A percentile compares a stretch with the other conserved stretches of the same genome.
These are phyloP conservation scores for Branchipolynoe longqiensis DNA, from an alignment of 2,888 invertebrate species.

Conservation along the genomic window DNA sequence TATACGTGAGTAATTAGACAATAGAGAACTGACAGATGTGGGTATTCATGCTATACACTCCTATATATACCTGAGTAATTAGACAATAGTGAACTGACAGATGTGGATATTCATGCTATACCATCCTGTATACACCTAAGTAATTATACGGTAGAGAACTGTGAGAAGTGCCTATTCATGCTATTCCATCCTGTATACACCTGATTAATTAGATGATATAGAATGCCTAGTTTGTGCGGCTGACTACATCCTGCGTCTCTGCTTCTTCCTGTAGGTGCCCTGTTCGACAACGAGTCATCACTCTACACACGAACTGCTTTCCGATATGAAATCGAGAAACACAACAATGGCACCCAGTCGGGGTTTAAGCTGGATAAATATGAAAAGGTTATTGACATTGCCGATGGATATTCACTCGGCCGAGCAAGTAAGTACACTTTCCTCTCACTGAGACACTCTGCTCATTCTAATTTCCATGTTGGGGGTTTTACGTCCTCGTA, in stretches of 20 bases:
- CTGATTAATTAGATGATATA: not conserved
- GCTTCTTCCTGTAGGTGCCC: slow-evolving; percentile 61
- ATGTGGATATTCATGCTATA: too few relatives aligned
- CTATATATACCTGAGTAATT: too few relatives aligned
- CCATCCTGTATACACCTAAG: too few relatives aligned
- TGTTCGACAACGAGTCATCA: slow-evolving; percentile 63
- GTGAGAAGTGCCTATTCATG: too few relatives aligned
- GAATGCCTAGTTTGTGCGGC: not conserved
- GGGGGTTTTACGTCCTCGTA: too few relatives aligned
- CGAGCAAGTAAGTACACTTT: slow-evolving; percentile 63
- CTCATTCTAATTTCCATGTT: too few relatives aligned
- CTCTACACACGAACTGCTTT: slow-evolving; percentile 64
- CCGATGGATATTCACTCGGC: slow-evolving; percentile 64
- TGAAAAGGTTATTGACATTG: slow-evolving; percentile 64
- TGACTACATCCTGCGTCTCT: not conserved
- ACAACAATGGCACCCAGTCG: slow-evolving; percentile 64
- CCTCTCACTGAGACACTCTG: too few relatives aligned
- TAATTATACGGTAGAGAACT: too few relatives aligned
- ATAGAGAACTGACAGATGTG: too few relatives aligned
- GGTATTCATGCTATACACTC: too few relatives aligned
- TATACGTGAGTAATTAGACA: too few relatives aligned
- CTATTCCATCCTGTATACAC: not conserved
- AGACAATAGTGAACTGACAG: too few relatives aligned
- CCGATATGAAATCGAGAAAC: slow-evolving; percentile 65
- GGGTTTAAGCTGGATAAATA: slow-evolving; percentile 64